Percentiles rank a stretch among this genome's conserved stretches.
These are phyloP conservation scores for Hippocampus guttulatus DNA, from an alignment of 2,113 vertebrate species.

Conservation along the genomic window DNA sequence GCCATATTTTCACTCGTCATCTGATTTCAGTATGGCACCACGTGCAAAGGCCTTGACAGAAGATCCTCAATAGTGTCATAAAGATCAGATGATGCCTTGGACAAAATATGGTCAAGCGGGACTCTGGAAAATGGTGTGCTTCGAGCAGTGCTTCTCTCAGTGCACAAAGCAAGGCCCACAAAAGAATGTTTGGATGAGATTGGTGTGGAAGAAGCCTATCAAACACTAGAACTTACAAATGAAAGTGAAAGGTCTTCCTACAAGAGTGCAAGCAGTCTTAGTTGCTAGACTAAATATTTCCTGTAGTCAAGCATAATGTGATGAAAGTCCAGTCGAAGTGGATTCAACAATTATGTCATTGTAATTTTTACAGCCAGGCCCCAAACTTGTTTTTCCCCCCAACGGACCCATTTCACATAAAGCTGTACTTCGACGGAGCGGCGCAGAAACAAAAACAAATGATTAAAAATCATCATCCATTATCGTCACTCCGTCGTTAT, in stretches of 20 bases:
- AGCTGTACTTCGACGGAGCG: background rate
- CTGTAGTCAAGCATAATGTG: too few species aligned
- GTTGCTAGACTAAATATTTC: too few species aligned
- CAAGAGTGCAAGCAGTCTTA: too few species aligned
- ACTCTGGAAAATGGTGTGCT: background rate
- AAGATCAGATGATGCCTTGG: background rate
- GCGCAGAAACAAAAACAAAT: too few species aligned
- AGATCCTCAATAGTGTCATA: conserved; percentile 20
- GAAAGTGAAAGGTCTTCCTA: background rate
- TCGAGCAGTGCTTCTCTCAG: background rate
- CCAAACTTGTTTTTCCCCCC: too few species aligned
- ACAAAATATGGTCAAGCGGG: background rate
- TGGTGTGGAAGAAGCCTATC: background rate
- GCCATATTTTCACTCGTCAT: background rate
- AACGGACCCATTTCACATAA: too few species aligned
- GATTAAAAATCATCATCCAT: too few species aligned
- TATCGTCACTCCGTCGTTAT: too few species aligned
- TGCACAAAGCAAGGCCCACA: background rate
- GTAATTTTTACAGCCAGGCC: too few species aligned
- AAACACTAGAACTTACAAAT: background rate
- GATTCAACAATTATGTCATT: too few species aligned
- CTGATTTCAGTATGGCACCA: background rate
- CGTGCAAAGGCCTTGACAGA: conserved; percentile 2
- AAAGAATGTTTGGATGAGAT: background rate
- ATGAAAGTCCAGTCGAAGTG: too few species aligned